phyloP scores from a whole-genome alignment of 2,797 vertebrate genomes.

The Apodemus agrarius region DNA sequence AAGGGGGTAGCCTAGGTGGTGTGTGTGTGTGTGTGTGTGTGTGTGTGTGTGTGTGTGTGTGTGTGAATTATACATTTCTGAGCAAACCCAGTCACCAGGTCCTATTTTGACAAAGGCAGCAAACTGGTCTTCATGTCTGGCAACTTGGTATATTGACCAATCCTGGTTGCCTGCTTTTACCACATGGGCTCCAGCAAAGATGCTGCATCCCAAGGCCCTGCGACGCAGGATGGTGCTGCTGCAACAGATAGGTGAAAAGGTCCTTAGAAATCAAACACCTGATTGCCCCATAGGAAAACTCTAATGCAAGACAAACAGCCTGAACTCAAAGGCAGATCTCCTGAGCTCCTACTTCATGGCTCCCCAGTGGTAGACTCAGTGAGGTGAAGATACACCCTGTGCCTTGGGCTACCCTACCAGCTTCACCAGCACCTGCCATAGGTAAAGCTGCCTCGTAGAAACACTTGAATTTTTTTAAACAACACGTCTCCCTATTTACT shows the following conservation, averaged over 20 bases:
- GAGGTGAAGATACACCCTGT: neutral
- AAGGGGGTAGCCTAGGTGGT: no score
- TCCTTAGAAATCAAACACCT: conserved; percentile 37
- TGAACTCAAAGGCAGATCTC: no score
- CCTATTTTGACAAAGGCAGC: neutral
- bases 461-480: neutral
- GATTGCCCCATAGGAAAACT: neutral
- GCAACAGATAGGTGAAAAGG: neutral
- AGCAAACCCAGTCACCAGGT: neutral
- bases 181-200: neutral
- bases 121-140: neutral
- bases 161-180: neutral
- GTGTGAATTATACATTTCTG: neutral
- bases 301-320: neutral
- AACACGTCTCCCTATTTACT: neutral
- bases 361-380: rapidly evolving
- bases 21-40: neutral
- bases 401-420: neutral
- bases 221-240: neutral
- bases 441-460: neutral
- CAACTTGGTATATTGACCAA: neutral
- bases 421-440: neutral
- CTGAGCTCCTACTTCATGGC: no score
- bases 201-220: neutral
- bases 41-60: neutral